Percentiles rank a stretch among this genome's conserved stretches.
phyloP scores from a whole-genome alignment of 2,888 invertebrate species.

The Digitonthophagus gazella region DNA sequence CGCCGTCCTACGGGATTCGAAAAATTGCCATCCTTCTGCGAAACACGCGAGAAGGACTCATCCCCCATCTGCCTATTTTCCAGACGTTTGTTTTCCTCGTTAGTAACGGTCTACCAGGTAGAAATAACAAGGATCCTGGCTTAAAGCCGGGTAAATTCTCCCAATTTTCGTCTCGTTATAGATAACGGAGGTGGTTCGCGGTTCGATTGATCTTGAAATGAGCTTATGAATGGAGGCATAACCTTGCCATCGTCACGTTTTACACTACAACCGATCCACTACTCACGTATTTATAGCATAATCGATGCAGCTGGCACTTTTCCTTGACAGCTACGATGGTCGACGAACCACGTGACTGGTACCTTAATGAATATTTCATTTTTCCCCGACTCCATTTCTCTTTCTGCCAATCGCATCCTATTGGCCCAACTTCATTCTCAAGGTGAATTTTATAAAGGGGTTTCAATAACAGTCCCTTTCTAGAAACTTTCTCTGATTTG shows the following conservation, averaged over 20 bases:
- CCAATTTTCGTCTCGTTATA: background rate
- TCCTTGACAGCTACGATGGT: background rate
- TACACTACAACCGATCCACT: background rate
- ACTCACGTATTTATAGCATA: background rate
- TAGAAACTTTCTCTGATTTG: no score
- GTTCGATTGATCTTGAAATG: background rate
- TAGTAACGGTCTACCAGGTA: background rate
- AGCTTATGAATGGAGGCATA: background rate
- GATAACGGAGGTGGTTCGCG: background rate
- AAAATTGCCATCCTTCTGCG: background rate
- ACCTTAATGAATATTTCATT: background rate
- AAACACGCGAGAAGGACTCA: background rate
- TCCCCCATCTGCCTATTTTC: no score
- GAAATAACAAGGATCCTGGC: background rate
- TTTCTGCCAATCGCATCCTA: background rate
- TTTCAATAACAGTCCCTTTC: no score
- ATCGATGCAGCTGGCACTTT: background rate
- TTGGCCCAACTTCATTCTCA: background rate
- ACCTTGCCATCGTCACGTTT: background rate
- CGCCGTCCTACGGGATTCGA: background rate
- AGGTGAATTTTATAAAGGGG: no score
- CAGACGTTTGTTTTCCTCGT: background rate
- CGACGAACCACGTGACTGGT: background rate
- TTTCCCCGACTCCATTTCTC: background rate
- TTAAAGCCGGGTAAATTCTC: no score